Conservation (phyloP, 2,888 invertebrate genomes). For the Dromius quadrimaculatus region DNA sequence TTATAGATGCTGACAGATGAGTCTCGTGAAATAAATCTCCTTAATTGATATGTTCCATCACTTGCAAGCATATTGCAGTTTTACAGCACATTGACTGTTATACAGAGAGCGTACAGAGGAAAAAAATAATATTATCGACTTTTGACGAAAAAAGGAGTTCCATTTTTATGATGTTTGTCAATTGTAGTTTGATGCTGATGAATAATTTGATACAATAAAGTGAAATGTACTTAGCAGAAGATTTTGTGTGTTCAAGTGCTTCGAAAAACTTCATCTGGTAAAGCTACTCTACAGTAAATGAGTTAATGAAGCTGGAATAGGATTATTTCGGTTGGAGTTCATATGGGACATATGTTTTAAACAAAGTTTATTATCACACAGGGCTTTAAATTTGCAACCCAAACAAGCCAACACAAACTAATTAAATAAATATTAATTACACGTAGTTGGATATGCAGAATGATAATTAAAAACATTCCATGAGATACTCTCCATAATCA, state of each 20-base stretch:
- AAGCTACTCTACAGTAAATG: neutral
- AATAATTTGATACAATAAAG: neutral
- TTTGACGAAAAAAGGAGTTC: neutral
- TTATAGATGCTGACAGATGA: slow-evolving; percentile 46
- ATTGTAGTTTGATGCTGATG: too few relatives aligned
- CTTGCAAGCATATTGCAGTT: neutral
- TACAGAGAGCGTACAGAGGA: neutral
- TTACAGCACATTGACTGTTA: neutral
- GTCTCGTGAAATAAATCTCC: slow-evolving; percentile 38
- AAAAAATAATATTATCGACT: neutral
- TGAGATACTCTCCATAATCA: too few relatives aligned
- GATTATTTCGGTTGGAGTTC: neutral
- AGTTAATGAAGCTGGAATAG: neutral
- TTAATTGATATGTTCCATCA: slow-evolving; percentile 37
- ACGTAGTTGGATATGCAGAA: neutral
- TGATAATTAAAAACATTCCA: slow-evolving; percentile 20
- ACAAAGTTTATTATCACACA: slow-evolving; percentile 13
- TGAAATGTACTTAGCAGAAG: neutral
- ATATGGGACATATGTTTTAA: slow-evolving; percentile 18
- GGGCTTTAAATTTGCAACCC: neutral
- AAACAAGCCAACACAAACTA: slow-evolving; percentile 7
- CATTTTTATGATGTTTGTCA: neutral
- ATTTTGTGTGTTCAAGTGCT: neutral
- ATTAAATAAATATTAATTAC: slow-evolving; percentile 16
- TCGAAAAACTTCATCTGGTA: too few relatives aligned